Base-by-base conservation (phyloP, 2,888 invertebrate species). In the Phoronis australis region DNA sequence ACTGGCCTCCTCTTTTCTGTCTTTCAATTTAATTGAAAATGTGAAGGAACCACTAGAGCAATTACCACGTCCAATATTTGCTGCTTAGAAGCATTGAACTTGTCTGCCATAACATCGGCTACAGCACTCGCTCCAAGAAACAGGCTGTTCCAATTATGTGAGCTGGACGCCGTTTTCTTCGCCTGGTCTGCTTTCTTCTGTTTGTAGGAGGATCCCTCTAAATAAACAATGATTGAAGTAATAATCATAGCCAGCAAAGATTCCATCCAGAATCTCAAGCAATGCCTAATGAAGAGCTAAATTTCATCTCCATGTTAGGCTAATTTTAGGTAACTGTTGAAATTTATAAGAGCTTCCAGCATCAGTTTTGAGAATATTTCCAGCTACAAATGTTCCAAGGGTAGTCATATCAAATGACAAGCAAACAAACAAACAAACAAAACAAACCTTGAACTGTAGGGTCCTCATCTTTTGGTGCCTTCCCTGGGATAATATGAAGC, bases 91-190 rank as follows among this genome's bases (percentile, higher is more conserved):
- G 87, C 87, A 52, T 85, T 85, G 66, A 90, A 91, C 57, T 85
- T 85, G 45, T 86, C 82, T 0, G 95, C 90, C 62, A 97, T 84
- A 1, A 90, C 85, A 67, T 95, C 91, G 0, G 93, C 95, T 0
- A 99, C 87, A 1, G 95, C 93, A 78, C 94, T 90, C 15, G 87
- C 83, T 0, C 94, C 94, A 58, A 99, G 79, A 73, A 99, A 99
- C 42, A 99, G 76, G 0, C 91, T 85, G 78, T 99, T 99, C 99
- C 99, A 99, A 73, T 93, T 96, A 74, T 91, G 88, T 0, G 89
- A 83, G 43, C 69, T 69, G 50, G 42, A 61, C 55, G n/a, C n/a
- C n/a, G n/a, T n/a, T n/a, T n/a, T 22, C 76, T 92, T 94, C 57
- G 85, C 77, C 71, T 88, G 84, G 47, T 85, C 80, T 3, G 83